Percentiles rank a stretch among this genome's conserved stretches.
Evolutionary conservation across 2,888 invertebrate species (phyloP).

Genomic region (Dilophus febrilis): DNA sequence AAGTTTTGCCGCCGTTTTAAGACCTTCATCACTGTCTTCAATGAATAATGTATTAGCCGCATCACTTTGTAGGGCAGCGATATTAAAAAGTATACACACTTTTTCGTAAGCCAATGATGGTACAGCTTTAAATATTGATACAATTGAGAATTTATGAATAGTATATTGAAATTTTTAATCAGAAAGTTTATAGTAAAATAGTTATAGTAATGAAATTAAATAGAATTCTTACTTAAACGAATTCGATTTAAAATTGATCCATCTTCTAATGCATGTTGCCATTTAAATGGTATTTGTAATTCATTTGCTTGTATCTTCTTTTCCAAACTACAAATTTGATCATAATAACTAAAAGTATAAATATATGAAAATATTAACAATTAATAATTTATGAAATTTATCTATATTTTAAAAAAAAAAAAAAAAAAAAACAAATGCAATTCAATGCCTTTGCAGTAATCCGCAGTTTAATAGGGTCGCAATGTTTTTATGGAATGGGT

Average conservation of each 20-base stretch:
- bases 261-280: slow-evolving; percentile 98
- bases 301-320: slow-evolving; percentile 87
- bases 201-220: not conserved
- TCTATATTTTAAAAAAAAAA: too few relatives aligned
- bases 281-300: slow-evolving; percentile 92
- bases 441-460: too few relatives aligned
- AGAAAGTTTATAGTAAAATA: too few relatives aligned
- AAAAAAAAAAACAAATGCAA: too few relatives aligned
- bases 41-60: slow-evolving; percentile 70
- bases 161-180: not conserved
- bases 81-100: slow-evolving; percentile 89
- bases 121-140: slow-evolving; percentile 43
- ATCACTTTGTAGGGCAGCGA: slow-evolving; percentile 82
- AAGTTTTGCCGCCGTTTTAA: slow-evolving; percentile 81
- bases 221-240: slow-evolving; percentile 61
- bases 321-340: slow-evolving; percentile 84
- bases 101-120: slow-evolving; percentile 83
- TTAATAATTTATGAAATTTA: not conserved
- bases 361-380: slow-evolving; percentile 1
- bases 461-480: too few relatives aligned
- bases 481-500: too few relatives aligned
- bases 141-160: not conserved
- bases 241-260: slow-evolving; percentile 84
- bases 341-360: slow-evolving; percentile 65
- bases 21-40: slow-evolving; percentile 79